Evolutionary conservation across 2,113 vertebrate species (phyloP), one percentile per base, ranked within the genome.

Genomic region (Lynx canadensis): DNA sequence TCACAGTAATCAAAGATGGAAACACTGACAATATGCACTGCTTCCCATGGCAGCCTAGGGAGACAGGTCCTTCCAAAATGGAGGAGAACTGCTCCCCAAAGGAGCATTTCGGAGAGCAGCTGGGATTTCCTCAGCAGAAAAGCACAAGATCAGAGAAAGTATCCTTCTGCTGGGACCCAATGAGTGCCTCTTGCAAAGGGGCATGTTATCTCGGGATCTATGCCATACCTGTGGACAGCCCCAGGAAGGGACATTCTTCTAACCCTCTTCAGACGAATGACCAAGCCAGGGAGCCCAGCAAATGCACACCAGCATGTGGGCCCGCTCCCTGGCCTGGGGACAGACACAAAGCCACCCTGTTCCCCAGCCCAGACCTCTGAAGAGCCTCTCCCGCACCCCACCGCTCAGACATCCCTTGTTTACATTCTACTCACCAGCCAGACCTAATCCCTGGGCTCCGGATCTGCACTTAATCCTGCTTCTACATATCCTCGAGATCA

Each of bases 401-500:
- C 63, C 18, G 9, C 86, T 92, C 81, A 89, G 87, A 89, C 74
- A 18, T 38, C 57, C 79, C 82, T 91, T 97, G 80, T 88, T 96
- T 83, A 87, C 79, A 55, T 90, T 95, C 90, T 78, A 5, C 84
- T 92, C 76, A 57, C 86, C 76, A 50, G 68, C 57, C 93, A 7
- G 52, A 48, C 57, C 29, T 91, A 87, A 91, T 95, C 89, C 80
- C 81, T 66, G 27, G 84, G 57, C 52, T 81, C 89, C 63, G 11
- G 52, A 83, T 66, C 74, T 82, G 60, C 50, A 79, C 80, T 94
- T 88, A 57, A 66, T 84, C 87, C 90, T 96, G 93, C 48, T 78
- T 96, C 84, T 68, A 52, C 82, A 31, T 89, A 71, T 82, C 85
- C 89, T 89, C 89, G 27, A 79, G 86, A 74, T 97, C 95, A 82